These are phyloP conservation scores for Dysidea cf. avara DNA, from an alignment of 37 sponge, comb jelly and placozoan species.

Conservation along the genomic window DNA sequence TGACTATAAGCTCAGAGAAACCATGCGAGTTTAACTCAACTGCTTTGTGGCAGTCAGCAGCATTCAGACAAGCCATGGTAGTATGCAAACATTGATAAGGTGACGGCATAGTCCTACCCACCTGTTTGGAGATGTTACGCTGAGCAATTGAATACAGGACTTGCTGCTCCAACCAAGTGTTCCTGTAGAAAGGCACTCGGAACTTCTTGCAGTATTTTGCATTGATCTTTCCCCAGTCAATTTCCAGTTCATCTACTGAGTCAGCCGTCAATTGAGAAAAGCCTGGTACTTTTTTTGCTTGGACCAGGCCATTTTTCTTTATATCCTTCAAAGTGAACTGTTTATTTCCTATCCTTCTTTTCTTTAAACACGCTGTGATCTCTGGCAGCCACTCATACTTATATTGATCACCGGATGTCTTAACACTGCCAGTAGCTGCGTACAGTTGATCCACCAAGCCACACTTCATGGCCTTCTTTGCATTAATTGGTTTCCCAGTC, in stretches of 20 bases:
- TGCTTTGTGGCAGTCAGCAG: constrained; percentile 24
- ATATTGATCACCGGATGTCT: neutral
- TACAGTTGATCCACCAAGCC: constrained; percentile 51
- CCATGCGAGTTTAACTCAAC: constrained; percentile 15
- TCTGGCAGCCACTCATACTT: constrained; percentile 32
- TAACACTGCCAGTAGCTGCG: constrained; percentile 13
- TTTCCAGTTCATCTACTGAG: neutral
- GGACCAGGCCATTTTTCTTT: neutral
- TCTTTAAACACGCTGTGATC: constrained; percentile 8
- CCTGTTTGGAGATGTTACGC: constrained; percentile 21
- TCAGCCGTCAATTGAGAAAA: too few species aligned
- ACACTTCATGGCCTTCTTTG: constrained; percentile 29
- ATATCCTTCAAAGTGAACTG: neutral
- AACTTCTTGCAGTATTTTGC: constrained; percentile 12
- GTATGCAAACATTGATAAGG: constrained; percentile 52
- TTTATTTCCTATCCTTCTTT: constrained; percentile 17
- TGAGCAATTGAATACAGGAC: constrained; percentile 20
- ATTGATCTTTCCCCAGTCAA: neutral
- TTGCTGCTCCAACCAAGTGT: constrained; percentile 3
- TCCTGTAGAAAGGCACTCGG: neutral
- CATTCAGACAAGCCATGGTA: constrained; percentile 24
- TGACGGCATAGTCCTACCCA: constrained; percentile 20
- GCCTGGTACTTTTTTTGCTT: neutral
- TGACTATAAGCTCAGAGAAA: constrained; percentile 14
- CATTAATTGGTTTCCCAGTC: constrained; percentile 32